Conservation (phyloP, 2,113 vertebrate species). For the Tupaia tana region DNA sequence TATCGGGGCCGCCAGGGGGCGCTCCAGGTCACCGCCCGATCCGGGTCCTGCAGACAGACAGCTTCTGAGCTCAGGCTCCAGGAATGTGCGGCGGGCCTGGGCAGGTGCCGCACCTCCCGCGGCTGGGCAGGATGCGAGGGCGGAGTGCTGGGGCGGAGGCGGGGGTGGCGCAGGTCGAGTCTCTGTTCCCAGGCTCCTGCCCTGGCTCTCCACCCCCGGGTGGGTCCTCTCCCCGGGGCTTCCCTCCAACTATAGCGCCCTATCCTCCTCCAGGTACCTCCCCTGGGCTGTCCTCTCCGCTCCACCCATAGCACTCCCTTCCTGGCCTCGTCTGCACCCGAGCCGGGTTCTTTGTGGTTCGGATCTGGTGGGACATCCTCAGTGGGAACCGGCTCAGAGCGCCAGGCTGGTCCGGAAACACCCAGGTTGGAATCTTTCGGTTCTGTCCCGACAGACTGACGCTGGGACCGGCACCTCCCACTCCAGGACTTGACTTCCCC, state of each 20-base stretch:
- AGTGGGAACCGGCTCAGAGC: neutral
- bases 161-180: neutral
- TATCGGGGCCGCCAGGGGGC: conserved; percentile 55
- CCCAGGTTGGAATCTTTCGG: neutral
- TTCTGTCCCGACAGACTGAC: neutral
- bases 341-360: neutral
- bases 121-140: neutral
- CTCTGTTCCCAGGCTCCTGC: conserved; percentile 38
- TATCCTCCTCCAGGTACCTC: neutral
- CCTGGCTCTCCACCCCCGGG: conserved; percentile 7
- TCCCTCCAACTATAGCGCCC: neutral
- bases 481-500: neutral
- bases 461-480: neutral
- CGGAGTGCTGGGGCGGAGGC: neutral
- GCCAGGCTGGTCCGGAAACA: neutral
- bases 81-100: conserved; percentile 62
- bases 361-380: neutral
- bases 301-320: neutral
- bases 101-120: conserved; percentile 41
- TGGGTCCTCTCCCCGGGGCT: neutral
- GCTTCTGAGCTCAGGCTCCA: conserved; percentile 56
- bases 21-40: neutral
- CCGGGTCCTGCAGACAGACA: neutral
- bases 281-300: neutral
- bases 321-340: neutral